These are phyloP conservation scores for Scomber colias DNA, from an alignment of 2,113 vertebrate genomes.

Conservation along the genomic window DNA sequence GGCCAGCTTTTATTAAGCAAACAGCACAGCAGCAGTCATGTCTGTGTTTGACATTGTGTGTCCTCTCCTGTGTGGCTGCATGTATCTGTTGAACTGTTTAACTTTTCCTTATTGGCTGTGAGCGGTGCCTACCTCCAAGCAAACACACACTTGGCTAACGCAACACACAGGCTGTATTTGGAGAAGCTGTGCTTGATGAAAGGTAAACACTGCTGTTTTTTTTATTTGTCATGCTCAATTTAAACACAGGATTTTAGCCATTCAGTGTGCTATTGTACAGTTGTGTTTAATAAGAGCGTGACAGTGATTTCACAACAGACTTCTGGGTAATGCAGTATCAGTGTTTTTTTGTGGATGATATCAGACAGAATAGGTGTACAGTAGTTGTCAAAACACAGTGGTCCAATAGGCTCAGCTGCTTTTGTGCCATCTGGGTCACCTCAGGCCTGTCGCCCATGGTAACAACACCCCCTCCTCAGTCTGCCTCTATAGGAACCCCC, in stretches of 20 bases:
- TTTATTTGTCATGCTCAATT: neutral
- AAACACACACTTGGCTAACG: slow-evolving; percentile 9
- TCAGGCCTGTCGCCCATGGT: slow-evolving; percentile 59
- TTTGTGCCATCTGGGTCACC: slow-evolving; percentile 67
- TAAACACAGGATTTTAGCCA: neutral
- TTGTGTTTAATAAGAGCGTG: neutral
- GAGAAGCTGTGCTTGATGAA: slow-evolving; percentile 22
- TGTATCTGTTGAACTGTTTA: slow-evolving; percentile 36
- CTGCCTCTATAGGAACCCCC: slow-evolving; percentile 59
- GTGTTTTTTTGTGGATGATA: slow-evolving; percentile 20
- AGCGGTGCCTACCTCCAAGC: neutral
- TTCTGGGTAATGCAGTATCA: slow-evolving; percentile 7
- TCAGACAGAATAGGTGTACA: slow-evolving; percentile 26
- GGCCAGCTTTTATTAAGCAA: slow-evolving; percentile 13
- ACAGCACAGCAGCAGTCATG: slow-evolving; percentile 14
- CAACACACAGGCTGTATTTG: slow-evolving; percentile 5
- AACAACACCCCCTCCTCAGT: slow-evolving; percentile 56
- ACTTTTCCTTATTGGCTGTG: slow-evolving; percentile 38
- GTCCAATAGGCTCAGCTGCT: slow-evolving; percentile 51
- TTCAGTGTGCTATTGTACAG: neutral
- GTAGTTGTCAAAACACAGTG: slow-evolving; percentile 45
- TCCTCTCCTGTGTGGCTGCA: slow-evolving; percentile 3
- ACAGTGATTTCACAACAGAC: slow-evolving; percentile 19
- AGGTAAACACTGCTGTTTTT: neutral
- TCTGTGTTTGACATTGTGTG: slow-evolving; percentile 30